Base-by-base conservation (phyloP, 2,888 invertebrate genomes). In the Eilema depressum region DNA sequence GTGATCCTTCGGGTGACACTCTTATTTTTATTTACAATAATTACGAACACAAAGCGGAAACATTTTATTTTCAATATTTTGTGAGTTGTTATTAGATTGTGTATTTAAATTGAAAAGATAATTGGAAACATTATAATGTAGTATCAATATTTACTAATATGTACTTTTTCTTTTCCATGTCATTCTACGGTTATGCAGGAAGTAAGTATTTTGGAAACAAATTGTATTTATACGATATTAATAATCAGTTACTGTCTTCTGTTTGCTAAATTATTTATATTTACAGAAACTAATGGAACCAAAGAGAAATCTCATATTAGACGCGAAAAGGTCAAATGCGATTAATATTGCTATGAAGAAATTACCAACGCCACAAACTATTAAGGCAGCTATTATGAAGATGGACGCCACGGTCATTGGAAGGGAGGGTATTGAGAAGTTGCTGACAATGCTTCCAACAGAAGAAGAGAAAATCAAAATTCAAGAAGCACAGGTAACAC, bases 301-400 rank as follows among this genome's bases (percentile, higher is more conserved):
- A 87, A 95, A 95, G 88, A 91, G 92, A 83, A 94, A 94, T 83
- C 81, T 99, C 70, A 99, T 99, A 59, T 95, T 99, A 92, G 99
- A 99, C 91, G 98, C 99, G 63, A 99, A 99, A 91, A 96, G 99
- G 78, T 99, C 99, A 11, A 99, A 99, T 92, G 99, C 99, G 60
- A 99, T 99, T 83, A 99, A 99, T 91, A 99, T 99, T 85, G 99
- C 99, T 23, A 98, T 99, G 97, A 99, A 99, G 28, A 99, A 99
- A 90, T 95, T 99, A 78, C 99, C 99, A 3, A 99, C 99, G 0
- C 98, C 99, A 0, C 97, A 99, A 78, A 98, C 99, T 11, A 99
- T 99, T 78, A 99, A 99, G 91, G 98, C 99, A n/a, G 99, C 99
- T 33, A 99, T 99, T 77, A 96, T 99, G 91, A 99, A 99, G 95